Conservation (phyloP, 2,888 invertebrate species). For the Proisotoma minuta region DNA sequence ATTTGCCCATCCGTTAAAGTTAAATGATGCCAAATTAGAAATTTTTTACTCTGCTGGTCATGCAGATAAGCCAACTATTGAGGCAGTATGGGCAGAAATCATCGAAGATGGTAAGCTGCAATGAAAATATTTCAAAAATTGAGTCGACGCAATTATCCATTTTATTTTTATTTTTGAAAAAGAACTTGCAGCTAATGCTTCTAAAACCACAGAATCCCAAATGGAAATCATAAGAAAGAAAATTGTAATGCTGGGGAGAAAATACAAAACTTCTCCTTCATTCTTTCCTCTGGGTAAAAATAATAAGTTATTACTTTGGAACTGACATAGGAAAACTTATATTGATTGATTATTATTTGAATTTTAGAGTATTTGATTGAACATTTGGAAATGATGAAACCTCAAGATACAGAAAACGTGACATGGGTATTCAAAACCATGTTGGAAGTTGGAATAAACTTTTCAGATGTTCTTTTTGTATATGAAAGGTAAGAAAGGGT, state of each 20-base stretch:
- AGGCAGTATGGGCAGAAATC: conserved; percentile 87
- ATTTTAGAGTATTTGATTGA: conserved; percentile 48
- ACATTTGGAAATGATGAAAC: conserved; percentile 47
- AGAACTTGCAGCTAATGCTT: conserved; percentile 38
- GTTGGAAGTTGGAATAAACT: conserved; percentile 68
- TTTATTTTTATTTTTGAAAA: too few relatives aligned
- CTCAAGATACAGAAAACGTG: conserved; percentile 57
- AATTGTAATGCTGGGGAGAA: conserved; percentile 55
- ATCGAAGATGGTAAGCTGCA: conserved; percentile 54
- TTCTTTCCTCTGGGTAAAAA: conserved; percentile 78
- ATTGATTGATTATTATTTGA: conserved; percentile 3
- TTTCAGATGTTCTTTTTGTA: conserved; percentile 72
- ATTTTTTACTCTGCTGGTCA: conserved; percentile 93
- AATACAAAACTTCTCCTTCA: conserved; percentile 37
- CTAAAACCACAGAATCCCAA: conserved; percentile 52
- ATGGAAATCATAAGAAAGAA: conserved; percentile 45
- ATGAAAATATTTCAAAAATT: conserved; percentile 16
- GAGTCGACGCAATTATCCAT: background rate
- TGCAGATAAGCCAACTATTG: conserved; percentile 78
- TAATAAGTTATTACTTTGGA: background rate
- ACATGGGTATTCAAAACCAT: conserved; percentile 73
- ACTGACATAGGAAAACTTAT: background rate
- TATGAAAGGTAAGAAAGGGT: conserved; percentile 74
- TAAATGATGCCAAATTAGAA: conserved; percentile 90
- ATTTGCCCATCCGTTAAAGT: conserved; percentile 81